Evolutionary conservation across 2,797 vertebrate genomes (phyloP).

Genomic region (Mus minutoides): DNA sequence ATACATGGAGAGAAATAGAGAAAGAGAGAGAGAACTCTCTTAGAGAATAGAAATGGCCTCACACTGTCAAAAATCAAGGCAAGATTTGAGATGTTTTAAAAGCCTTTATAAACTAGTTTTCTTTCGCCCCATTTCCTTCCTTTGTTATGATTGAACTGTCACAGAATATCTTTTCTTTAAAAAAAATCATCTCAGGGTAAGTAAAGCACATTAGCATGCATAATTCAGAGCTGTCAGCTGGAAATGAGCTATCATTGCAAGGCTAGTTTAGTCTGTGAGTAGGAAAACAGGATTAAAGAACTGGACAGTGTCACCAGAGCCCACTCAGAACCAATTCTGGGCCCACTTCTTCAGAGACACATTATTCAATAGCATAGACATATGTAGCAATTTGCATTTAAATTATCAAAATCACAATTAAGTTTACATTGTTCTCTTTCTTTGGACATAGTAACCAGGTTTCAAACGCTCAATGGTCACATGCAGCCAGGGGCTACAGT

Average conservation of each 20-base stretch:
- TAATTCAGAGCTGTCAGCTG: slow-evolving; percentile 82
- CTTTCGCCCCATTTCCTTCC: slow-evolving; percentile 79
- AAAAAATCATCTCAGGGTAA: slow-evolving; percentile 80
- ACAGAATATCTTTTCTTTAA: slow-evolving; percentile 71
- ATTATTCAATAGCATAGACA: background rate
- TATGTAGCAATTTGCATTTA: slow-evolving; percentile 26
- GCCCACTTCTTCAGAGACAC: background rate
- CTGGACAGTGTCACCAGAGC: background rate
- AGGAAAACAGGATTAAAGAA: slow-evolving; percentile 50
- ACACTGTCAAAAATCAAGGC: slow-evolving; percentile 82
- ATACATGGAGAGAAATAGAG: background rate
- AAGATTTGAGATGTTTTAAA: slow-evolving; percentile 82
- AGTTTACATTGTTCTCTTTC: slow-evolving; percentile 38
- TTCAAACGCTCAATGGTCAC: slow-evolving; percentile 29
- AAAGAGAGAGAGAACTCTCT: slow-evolving; percentile 24
- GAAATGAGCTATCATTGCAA: slow-evolving; percentile 56
- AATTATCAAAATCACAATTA: slow-evolving; percentile 32
- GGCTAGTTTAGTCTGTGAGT: background rate
- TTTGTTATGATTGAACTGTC: slow-evolving; percentile 83
- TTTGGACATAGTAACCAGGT: background rate
- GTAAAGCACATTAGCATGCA: slow-evolving; percentile 86
- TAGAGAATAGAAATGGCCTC: slow-evolving; percentile 59
- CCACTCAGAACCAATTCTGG: background rate
- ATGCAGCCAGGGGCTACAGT: background rate
- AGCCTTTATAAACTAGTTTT: slow-evolving; percentile 82